phyloP scores from a whole-genome alignment of 2,888 invertebrate genomes.

The Netelia virgata region DNA sequence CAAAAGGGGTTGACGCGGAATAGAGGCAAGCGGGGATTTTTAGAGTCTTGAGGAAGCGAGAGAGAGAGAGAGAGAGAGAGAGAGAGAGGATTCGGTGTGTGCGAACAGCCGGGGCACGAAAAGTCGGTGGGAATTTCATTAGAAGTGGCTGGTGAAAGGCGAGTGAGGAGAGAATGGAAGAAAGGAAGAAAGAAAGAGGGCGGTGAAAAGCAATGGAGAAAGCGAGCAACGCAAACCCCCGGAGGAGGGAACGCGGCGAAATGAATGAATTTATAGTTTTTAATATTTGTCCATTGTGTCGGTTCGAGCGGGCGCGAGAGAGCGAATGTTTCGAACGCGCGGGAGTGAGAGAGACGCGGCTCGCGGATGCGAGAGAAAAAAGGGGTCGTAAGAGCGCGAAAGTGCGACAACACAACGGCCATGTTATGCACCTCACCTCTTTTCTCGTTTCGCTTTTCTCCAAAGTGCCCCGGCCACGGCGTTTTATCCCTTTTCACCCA shows the following conservation, averaged over 20 bases:
- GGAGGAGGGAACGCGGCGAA: conserved; percentile 49
- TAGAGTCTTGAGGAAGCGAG: conserved; percentile 49
- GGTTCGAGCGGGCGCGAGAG: conserved; percentile 42
- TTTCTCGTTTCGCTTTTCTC: conserved; percentile 58
- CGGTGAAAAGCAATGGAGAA: conserved; percentile 35
- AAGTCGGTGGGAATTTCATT: conserved; percentile 75
- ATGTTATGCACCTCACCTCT: conserved; percentile 41
- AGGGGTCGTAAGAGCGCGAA: conserved; percentile 11
- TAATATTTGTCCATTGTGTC: conserved; percentile 76
- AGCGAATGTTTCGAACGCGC: conserved; percentile 13
- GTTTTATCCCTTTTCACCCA: conserved; percentile 38
- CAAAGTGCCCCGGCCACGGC: conserved; percentile 19
- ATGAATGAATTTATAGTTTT: conserved; percentile 79
- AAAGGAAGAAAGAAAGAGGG: conserved; percentile 29
- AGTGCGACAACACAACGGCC: conserved; percentile 26
- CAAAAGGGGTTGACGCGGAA: conserved; percentile 56
- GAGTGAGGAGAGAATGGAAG: conserved; percentile 19
- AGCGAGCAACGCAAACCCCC: conserved; percentile 37
- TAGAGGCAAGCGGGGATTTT: conserved; percentile 32
- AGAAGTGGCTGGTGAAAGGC: conserved; percentile 59
- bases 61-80: conserved; percentile 27
- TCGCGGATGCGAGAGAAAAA: conserved; percentile 32
- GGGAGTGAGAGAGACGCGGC: conserved; percentile 4
- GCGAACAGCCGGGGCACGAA: conserved; percentile 53
- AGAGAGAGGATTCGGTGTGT: conserved; percentile 24